phyloP scores from a whole-genome alignment of 2,797 vertebrate genomes.

The Pelobates cultripes region DNA sequence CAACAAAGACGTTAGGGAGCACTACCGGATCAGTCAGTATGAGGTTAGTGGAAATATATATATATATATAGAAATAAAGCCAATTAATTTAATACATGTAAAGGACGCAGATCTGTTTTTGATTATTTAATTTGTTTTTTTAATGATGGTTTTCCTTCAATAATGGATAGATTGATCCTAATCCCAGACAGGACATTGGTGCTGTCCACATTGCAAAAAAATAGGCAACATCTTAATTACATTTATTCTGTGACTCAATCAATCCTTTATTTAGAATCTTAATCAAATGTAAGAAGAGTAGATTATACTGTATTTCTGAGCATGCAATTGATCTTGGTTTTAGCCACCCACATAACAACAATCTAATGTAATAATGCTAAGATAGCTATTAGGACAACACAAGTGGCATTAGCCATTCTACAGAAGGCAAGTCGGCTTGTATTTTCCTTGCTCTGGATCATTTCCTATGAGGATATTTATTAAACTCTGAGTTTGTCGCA shows the following conservation, averaged over 20 bases:
- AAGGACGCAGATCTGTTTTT: not conserved
- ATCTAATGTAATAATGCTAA: slow-evolving; percentile 39
- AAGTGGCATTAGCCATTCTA: slow-evolving; percentile 12
- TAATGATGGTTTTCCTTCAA: not conserved
- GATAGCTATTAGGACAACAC: slow-evolving; percentile 31
- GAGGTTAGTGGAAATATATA: too few species aligned
- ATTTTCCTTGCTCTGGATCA: not conserved
- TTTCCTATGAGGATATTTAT: too few species aligned
- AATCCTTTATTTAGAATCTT: slow-evolving; percentile 49
- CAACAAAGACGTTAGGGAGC: too few species aligned
- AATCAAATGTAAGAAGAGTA: slow-evolving; percentile 38
- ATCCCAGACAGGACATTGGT: slow-evolving; percentile 19
- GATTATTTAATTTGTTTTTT: not conserved
- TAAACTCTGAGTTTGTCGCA: too few species aligned
- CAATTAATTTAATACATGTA: not conserved
- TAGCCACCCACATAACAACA: slow-evolving; percentile 50
- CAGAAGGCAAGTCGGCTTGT: not conserved
- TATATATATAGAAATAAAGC: too few species aligned
- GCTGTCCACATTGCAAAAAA: slow-evolving; percentile 41
- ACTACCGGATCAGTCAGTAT: too few species aligned
- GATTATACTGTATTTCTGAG: slow-evolving; percentile 30
- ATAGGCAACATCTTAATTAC: slow-evolving; percentile 4
- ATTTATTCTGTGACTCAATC: slow-evolving; percentile 31
- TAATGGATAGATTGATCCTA: not conserved
- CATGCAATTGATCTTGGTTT: slow-evolving; percentile 44